Evolutionary conservation across 2,797 vertebrate species (phyloP).

Genomic region (Diceros bicornis): DNA sequence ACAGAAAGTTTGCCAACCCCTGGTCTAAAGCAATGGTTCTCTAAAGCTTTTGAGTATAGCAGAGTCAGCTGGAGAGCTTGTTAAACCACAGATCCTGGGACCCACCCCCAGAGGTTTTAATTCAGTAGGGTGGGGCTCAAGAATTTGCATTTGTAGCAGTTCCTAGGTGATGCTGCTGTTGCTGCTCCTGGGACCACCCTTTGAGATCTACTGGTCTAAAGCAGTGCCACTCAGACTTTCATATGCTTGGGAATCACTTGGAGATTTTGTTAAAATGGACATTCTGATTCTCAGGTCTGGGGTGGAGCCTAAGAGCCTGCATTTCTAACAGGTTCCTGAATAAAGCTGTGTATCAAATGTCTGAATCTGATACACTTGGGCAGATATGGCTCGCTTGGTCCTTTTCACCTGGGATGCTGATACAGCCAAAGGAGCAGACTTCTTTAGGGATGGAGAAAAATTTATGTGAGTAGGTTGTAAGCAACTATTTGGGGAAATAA

Average conservation of each 20-base stretch:
- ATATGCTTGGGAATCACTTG: background rate
- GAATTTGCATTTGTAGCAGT: background rate
- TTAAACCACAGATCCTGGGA: no score
- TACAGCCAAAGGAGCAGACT: background rate
- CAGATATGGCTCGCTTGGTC: background rate
- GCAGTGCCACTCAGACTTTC: background rate
- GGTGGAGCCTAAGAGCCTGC: background rate
- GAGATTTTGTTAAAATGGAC: background rate
- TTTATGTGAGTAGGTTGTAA: background rate
- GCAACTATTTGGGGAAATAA: constrained; percentile 65
- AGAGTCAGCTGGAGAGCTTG: background rate
- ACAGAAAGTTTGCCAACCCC: background rate
- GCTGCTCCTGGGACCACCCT: background rate
- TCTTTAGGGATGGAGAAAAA: constrained; percentile 7
- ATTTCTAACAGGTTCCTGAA: background rate
- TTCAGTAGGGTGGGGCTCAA: background rate
- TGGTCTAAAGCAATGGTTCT: background rate
- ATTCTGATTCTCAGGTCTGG: background rate
- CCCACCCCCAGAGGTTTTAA: no score
- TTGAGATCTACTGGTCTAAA: background rate
- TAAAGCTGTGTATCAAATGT: background rate
- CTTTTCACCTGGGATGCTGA: background rate
- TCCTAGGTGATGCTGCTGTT: background rate
- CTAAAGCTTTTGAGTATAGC: background rate
- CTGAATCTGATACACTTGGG: background rate